A percentile compares a stretch with the other conserved stretches of the same genome.
Evolutionary conservation across 2,888 invertebrate species (phyloP).

Genomic region (Galeruca laticollis): DNA sequence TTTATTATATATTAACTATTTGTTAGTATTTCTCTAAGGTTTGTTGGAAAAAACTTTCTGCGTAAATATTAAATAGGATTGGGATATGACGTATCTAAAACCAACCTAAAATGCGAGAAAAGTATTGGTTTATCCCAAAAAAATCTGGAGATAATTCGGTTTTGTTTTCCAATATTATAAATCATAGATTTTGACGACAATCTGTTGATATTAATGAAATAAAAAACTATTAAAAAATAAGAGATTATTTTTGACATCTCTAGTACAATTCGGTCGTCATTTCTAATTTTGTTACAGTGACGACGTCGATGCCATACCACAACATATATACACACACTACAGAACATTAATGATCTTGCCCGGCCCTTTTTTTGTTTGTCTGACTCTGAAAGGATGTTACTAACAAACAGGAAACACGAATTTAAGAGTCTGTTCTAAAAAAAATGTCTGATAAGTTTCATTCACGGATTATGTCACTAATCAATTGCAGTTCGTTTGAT

Average conservation of each 20-base stretch:
- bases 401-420: slow-evolving; percentile 39
- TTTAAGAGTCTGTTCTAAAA: slow-evolving; percentile 34
- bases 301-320: slow-evolving; percentile 34
- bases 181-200: too few relatives aligned
- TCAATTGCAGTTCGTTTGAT: slow-evolving; percentile 7
- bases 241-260: slow-evolving; percentile 5
- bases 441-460: slow-evolving; percentile 31
- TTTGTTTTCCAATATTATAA: too few relatives aligned
- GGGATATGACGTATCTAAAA: too few relatives aligned
- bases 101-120: too few relatives aligned
- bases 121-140: too few relatives aligned
- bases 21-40: too few relatives aligned
- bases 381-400: slow-evolving; percentile 42
- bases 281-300: slow-evolving; percentile 39
- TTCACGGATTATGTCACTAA: slow-evolving; percentile 13
- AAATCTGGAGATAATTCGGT: too few relatives aligned
- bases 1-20: too few relatives aligned
- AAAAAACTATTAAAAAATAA: background rate
- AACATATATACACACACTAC: slow-evolving; percentile 31
- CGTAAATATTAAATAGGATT: too few relatives aligned
- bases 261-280: slow-evolving; percentile 24
- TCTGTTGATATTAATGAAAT: too few relatives aligned
- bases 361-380: slow-evolving; percentile 45
- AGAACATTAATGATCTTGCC: slow-evolving; percentile 37
- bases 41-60: too few relatives aligned